A percentile compares a stretch with the other conserved stretches of the same genome.
These are phyloP conservation scores for Hydraecia micacea DNA, from an alignment of 2,888 invertebrate genomes.

Conservation along the genomic window DNA sequence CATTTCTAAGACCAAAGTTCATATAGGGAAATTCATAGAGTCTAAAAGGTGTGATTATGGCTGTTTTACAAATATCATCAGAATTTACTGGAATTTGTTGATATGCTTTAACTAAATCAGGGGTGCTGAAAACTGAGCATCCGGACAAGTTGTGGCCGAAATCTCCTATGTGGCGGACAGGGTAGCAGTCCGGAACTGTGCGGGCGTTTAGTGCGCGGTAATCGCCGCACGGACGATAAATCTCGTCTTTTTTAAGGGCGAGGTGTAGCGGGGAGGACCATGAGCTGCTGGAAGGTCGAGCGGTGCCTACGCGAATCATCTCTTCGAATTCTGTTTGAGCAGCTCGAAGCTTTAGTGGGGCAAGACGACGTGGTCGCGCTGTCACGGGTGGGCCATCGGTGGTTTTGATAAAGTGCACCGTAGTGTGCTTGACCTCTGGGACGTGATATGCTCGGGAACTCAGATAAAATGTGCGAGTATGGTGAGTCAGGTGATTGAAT, in stretches of 20 bases:
- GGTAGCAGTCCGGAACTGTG: neutral
- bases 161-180: neutral
- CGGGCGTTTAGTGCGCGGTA: neutral
- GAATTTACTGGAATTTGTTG: neutral
- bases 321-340: neutral
- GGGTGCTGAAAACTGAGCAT: too few species aligned
- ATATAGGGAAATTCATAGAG: neutral
- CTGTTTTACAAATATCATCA: neutral
- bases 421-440: too few species aligned
- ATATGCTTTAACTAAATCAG: too few species aligned
- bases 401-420: neutral
- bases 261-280: too few species aligned
- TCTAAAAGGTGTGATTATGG: neutral
- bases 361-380: neutral
- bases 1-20: neutral
- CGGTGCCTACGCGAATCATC: too few species aligned
- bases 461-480: too few species aligned
- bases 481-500: neutral
- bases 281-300: too few species aligned
- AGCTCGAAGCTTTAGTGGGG: neutral
- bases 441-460: too few species aligned
- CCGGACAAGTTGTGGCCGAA: neutral
- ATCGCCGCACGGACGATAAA: neutral
- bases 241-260: too few species aligned
- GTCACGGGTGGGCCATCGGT: neutral